Base-by-base conservation (phyloP, 2,113 vertebrate genomes). In the Orthonyx spaldingii region DNA sequence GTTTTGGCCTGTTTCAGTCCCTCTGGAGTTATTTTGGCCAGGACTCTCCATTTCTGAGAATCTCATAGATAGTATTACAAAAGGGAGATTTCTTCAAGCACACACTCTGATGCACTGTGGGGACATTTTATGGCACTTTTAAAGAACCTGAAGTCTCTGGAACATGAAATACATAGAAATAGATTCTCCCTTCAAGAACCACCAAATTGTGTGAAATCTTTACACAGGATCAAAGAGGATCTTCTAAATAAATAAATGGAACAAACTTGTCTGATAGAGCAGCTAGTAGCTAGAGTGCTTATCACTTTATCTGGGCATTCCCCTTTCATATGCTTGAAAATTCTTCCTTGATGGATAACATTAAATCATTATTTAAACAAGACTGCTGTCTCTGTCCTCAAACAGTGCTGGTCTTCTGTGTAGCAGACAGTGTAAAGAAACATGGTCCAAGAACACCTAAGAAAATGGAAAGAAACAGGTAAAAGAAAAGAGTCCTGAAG, bases 1-100 rank as follows among this genome's bases (percentile, higher is more conserved):
- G 69, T 89, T 92, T 92, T 86, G 92, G 80, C 76, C 74, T 68
- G 22, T 46, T 39, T 85, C 42, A 27, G 30, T 93, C 70, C 68
- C 87, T 77, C 66, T 80, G 85, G 96, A 94, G 55, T 81, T 88
- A 83, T 87, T 89, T 89, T 86, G 68, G 92, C 71, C 90, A 92
- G 37, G 33, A 53, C 5, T 78, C 44, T 56, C 74, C 11, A 14
- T 75, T 96, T 71, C 92, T 94, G 93, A 96, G 86, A 92, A 89
- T 88, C 56, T 84, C 52, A 56, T 52, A 96, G 90, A 89, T 78
- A 91, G n/a, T 59, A 41, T 91, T 92, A 81, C 83, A 88, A 63
- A 55, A 86, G 12, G 22, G 52, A 65, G 24, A 60, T 84, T 94
- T 94, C 81, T 91, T 94, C 82, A 88, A 86, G 71, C 53, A 82